Conservation (phyloP, 2,888 invertebrate species). For the Steinernema hermaphroditum region DNA sequence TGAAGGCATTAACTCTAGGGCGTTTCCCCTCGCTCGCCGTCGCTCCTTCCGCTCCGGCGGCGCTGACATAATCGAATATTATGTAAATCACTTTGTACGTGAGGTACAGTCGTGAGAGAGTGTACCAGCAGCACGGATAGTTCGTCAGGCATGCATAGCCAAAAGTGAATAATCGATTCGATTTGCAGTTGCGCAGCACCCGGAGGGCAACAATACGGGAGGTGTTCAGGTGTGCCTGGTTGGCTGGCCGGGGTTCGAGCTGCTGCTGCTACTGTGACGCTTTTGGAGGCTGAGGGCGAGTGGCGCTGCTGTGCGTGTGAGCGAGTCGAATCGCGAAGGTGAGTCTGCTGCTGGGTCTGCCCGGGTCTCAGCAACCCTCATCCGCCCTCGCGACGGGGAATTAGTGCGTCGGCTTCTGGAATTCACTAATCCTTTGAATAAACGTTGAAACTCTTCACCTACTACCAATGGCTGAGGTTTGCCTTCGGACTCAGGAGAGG, state of each 20-base stretch:
- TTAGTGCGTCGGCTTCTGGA: constrained; percentile 30
- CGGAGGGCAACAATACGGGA: background rate
- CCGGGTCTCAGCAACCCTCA: too few relatives aligned
- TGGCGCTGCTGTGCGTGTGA: too few relatives aligned
- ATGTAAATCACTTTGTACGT: constrained; percentile 20
- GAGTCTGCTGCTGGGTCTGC: too few relatives aligned
- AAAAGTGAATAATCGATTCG: constrained; percentile 17
- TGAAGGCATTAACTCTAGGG: background rate
- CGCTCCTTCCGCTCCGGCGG: background rate
- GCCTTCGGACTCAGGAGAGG: constrained; percentile 7
- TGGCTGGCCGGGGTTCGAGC: too few relatives aligned
- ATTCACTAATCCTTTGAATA: constrained; percentile 28
- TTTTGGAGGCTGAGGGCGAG: too few relatives aligned
- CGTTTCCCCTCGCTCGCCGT: too few relatives aligned
- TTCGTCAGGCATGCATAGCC: background rate
- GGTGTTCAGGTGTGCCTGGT: background rate
- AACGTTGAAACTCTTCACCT: constrained; percentile 17
- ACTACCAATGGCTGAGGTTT: constrained; percentile 13
- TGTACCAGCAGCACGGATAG: background rate
- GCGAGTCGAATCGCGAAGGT: too few relatives aligned
- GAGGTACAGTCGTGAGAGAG: background rate
- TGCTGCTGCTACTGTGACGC: too few relatives aligned
- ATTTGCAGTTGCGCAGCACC: constrained; percentile 1
- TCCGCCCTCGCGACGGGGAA: constrained; percentile 15
- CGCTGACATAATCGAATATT: background rate